Percentiles rank a stretch among this genome's conserved stretches.
phyloP scores from a whole-genome alignment of 2,888 invertebrate genomes.

The Lydus trimaculatus region DNA sequence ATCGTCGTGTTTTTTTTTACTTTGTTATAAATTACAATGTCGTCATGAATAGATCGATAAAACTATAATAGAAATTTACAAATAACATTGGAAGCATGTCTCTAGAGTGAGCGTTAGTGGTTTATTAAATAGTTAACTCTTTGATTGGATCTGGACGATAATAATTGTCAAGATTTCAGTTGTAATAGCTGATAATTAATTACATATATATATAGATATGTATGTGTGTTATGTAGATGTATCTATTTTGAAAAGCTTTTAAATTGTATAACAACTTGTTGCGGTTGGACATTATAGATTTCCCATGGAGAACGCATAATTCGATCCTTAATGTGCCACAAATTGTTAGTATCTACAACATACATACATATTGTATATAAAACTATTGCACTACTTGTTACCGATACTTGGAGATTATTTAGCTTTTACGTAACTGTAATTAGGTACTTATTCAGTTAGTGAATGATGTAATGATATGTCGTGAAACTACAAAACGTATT shows the following conservation, averaged over 20 bases:
- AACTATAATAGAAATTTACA: not conserved
- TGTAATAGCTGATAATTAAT: not conserved
- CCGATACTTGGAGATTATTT: slow-evolving; percentile 44
- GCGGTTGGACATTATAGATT: slow-evolving; percentile 39
- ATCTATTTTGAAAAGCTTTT: not conserved
- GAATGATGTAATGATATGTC: slow-evolving; percentile 43
- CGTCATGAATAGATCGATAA: not conserved
- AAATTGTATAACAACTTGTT: slow-evolving; percentile 11
- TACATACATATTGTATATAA: slow-evolving; percentile 19
- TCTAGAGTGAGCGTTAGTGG: not conserved
- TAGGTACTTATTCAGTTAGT: slow-evolving; percentile 45
- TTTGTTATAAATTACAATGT: not conserved
- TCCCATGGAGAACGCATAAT: slow-evolving; percentile 38
- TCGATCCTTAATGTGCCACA: slow-evolving; percentile 43
- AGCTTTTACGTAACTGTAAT: slow-evolving; percentile 46
- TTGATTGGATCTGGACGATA: not conserved
- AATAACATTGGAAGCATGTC: not conserved
- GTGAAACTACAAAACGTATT: slow-evolving; percentile 30
- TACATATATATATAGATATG: not conserved
- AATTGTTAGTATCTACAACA: slow-evolving; percentile 44
- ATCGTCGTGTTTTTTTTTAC: not conserved
- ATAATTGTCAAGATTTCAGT: slow-evolving; percentile 5
- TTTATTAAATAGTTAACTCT: not conserved
- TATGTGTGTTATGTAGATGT: not conserved
- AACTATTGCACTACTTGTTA: slow-evolving; percentile 46